Evolutionary conservation across 2,113 vertebrate species (phyloP).

Genomic region (Myrmecobius fasciatus): DNA sequence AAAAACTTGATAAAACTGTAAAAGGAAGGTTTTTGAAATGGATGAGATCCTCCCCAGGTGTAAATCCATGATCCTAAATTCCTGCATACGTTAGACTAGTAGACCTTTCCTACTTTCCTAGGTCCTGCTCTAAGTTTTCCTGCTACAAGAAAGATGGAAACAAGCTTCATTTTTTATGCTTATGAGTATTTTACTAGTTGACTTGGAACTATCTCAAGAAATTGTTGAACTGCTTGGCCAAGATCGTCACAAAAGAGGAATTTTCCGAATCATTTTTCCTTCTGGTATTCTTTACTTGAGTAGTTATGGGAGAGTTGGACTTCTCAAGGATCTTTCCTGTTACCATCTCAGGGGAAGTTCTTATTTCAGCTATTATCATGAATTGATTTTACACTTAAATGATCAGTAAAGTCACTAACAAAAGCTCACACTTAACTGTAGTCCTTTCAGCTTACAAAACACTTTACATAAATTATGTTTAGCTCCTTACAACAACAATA

Average conservation of each 20-base stretch:
- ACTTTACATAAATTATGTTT: background rate
- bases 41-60: background rate
- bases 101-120: background rate
- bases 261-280: background rate
- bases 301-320: background rate
- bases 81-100: background rate
- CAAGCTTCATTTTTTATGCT: background rate
- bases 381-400: background rate
- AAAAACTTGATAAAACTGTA: background rate
- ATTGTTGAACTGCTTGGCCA: background rate
- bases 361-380: background rate
- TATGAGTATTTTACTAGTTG: background rate
- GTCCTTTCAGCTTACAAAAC: background rate
- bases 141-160: background rate
- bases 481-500: background rate
- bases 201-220: background rate
- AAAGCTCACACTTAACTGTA: background rate
- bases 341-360: background rate
- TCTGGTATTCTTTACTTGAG: background rate
- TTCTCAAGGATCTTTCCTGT: background rate
- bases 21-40: background rate
- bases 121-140: background rate
- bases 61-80: background rate
- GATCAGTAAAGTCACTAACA: background rate
- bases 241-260: background rate